phyloP scores from a whole-genome alignment of 1,140 invertebrate species.

The Drosophila pseudoananassae region DNA sequence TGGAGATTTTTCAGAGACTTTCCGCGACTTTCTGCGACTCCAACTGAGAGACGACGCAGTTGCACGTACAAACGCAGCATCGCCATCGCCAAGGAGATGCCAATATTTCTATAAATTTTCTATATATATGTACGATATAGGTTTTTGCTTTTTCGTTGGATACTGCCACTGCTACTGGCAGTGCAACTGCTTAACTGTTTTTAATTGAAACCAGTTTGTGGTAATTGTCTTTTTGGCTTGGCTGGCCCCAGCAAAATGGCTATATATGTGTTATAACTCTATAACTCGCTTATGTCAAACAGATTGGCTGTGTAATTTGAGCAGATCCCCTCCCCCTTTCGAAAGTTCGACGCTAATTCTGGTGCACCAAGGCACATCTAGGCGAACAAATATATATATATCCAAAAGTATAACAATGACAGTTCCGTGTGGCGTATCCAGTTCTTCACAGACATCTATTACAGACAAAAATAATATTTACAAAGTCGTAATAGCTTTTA shows the following conservation, averaged over 20 bases:
- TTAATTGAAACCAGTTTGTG: conserved; percentile 79
- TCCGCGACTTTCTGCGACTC: conserved; percentile 12
- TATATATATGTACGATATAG: conserved; percentile 19
- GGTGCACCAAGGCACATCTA: background rate
- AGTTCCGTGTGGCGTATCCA: background rate
- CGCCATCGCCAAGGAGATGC: conserved; percentile 26
- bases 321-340: conserved; percentile 21
- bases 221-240: conserved; percentile 73
- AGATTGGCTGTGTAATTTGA: conserved; percentile 71
- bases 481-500: background rate
- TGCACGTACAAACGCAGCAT: conserved; percentile 31
- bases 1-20: background rate
- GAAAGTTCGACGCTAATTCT: conserved; percentile 61
- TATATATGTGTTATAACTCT: conserved; percentile 72
- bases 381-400: background rate
- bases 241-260: conserved; percentile 34
- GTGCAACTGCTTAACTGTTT: conserved; percentile 70
- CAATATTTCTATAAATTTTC: conserved; percentile 46
- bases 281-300: conserved; percentile 79
- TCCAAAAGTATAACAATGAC: background rate
- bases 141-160: conserved; percentile 24
- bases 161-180: background rate
- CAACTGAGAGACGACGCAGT: conserved; percentile 22
- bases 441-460: background rate
- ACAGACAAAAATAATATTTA: background rate